Evolutionary conservation across 1,140 invertebrate species (phyloP).

Genomic region (Lordiphosa stackelbergi): DNA sequence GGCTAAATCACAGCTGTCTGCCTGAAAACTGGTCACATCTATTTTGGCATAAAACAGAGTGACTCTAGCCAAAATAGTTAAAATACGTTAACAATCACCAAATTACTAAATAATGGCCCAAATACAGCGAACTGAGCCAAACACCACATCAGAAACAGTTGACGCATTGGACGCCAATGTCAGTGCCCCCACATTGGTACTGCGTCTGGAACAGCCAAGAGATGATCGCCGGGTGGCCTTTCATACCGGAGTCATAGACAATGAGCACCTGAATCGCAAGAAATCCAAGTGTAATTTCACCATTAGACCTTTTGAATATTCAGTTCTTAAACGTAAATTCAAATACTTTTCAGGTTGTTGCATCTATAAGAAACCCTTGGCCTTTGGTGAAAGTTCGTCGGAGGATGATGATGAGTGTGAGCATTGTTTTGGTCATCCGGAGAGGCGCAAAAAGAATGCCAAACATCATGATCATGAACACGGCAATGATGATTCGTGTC

Average conservation of each 20-base stretch:
- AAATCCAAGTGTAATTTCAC: conserved; percentile 92
- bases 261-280: conserved; percentile 94
- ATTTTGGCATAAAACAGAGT: no score
- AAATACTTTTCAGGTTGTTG: conserved; percentile 85
- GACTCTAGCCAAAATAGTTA: no score
- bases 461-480: conserved; percentile 25
- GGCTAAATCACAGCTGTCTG: no score
- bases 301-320: background rate
- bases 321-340: no score
- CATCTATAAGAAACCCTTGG: conserved; percentile 89
- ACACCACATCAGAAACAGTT: conserved; percentile 29
- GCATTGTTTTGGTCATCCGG: conserved; percentile 89
- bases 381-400: conserved; percentile 90
- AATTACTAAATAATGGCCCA: conserved; percentile 43
- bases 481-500: conserved; percentile 13
- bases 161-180: conserved; percentile 52
- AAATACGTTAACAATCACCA: no score
- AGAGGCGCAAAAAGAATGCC: conserved; percentile 81
- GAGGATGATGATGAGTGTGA: conserved; percentile 89
- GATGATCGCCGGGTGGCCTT: conserved; percentile 90
- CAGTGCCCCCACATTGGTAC: conserved; percentile 83
- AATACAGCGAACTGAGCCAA: conserved; percentile 5
- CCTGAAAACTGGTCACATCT: no score
- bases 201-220: conserved; percentile 83
- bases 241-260: conserved; percentile 92